These are phyloP conservation scores for Mactra quadrangularis DNA, from an alignment of 1,140 invertebrate genomes.

Conservation along the genomic window DNA sequence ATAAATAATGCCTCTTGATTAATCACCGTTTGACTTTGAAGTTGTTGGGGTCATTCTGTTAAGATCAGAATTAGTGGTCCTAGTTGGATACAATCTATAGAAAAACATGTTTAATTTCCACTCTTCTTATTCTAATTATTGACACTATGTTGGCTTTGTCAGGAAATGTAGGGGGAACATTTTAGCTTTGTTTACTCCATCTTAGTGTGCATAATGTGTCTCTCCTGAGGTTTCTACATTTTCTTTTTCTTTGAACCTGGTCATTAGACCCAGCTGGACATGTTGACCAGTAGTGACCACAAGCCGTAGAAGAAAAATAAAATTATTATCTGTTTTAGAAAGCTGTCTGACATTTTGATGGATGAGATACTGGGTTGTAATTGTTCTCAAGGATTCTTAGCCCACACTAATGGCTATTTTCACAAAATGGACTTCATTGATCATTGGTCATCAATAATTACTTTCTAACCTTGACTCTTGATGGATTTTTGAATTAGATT, in stretches of 20 bases:
- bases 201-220: conserved; percentile 12
- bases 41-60: conserved; percentile 17
- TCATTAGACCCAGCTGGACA: conserved; percentile 36
- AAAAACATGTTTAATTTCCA: conserved; percentile 36
- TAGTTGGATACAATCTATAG: conserved; percentile 23
- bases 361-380: background rate
- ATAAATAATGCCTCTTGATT: conserved; percentile 24
- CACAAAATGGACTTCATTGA: too few species aligned
- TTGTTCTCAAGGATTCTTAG: conserved; percentile 28
- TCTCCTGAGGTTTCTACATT: conserved; percentile 21
- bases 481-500: too few species aligned
- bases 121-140: conserved; percentile 13
- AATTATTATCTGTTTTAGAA: conserved; percentile 43
- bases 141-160: conserved; percentile 28
- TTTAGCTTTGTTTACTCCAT: conserved; percentile 19
- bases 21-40: conserved; percentile 25
- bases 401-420: background rate
- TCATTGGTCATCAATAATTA: too few species aligned
- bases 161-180: too few species aligned
- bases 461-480: too few species aligned
- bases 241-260: conserved; percentile 18
- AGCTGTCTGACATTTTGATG: conserved; percentile 22
- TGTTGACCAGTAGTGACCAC: conserved; percentile 35
- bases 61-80: conserved; percentile 6
- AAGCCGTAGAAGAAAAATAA: conserved; percentile 31